phyloP scores from a whole-genome alignment of 2,113 vertebrate species.

The Electrona antarctica region DNA sequence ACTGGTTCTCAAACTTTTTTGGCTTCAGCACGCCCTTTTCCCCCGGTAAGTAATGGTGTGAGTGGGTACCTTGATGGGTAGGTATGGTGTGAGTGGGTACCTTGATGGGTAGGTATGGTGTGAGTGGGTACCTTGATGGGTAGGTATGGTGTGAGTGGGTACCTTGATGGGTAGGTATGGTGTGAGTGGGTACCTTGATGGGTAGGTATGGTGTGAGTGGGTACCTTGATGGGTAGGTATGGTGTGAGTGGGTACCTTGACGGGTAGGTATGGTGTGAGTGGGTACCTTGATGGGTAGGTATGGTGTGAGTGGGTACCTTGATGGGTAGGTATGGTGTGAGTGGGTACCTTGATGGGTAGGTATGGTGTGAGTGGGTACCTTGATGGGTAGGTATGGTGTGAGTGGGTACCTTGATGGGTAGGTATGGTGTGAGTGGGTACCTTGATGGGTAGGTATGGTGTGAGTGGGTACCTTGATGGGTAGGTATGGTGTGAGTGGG shows the following conservation, averaged over 20 bases:
- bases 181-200: conserved; percentile 85
- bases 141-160: conserved; percentile 79
- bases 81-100: conserved; percentile 80
- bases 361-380: conserved; percentile 81
- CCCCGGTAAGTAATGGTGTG: no score
- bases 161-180: conserved; percentile 96
- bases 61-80: conserved; percentile 92
- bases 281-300: conserved; percentile 94
- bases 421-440: conserved; percentile 81
- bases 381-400: conserved; percentile 92
- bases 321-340: conserved; percentile 87
- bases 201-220: conserved; percentile 83
- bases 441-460: conserved; percentile 95
- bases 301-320: conserved; percentile 83
- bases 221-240: conserved; percentile 97
- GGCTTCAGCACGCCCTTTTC: no score
- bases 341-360: conserved; percentile 93
- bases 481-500: conserved; percentile 80
- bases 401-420: conserved; percentile 89
- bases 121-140: conserved; percentile 89
- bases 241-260: conserved; percentile 83
- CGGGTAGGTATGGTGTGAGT: conserved; percentile 85
- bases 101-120: conserved; percentile 93
- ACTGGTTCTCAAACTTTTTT: neutral
- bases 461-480: conserved; percentile 87